Percentiles rank a stretch among this genome's conserved stretches.
phyloP scores from a whole-genome alignment of 1,140 invertebrate species.

The Babylonia areolata region DNA sequence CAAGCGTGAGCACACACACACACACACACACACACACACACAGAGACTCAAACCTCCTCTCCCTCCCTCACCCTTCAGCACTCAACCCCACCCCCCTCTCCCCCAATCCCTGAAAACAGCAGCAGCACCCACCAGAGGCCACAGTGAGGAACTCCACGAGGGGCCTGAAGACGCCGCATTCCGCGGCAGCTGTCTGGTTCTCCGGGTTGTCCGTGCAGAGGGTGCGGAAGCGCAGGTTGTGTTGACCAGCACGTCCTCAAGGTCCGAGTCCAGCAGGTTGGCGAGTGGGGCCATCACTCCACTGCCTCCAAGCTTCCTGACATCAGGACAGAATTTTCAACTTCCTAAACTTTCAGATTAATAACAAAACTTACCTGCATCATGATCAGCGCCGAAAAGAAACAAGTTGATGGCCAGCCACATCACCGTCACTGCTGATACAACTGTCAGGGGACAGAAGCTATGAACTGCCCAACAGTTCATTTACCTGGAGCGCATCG shows the following conservation, averaged over 20 bases:
- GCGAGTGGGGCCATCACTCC: conserved; percentile 70
- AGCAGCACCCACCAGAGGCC: conserved; percentile 61
- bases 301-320: conserved; percentile 52
- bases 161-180: conserved; percentile 66
- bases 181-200: conserved; percentile 70
- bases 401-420: no score
- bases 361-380: no score
- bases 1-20: no score
- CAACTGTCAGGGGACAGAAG: no score
- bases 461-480: no score
- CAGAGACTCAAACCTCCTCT: not conserved
- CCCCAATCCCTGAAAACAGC: not conserved
- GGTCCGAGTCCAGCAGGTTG: conserved; percentile 69
- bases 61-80: not conserved
- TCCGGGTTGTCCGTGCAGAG: conserved; percentile 65
- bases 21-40: no score
- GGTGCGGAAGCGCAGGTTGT: conserved; percentile 74
- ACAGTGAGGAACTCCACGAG: conserved; percentile 74
- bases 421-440: no score
- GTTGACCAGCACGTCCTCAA: conserved; percentile 75
- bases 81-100: not conserved
- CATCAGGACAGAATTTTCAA: no score
- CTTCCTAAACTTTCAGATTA: no score
- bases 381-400: no score
- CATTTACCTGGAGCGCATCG: no score